phyloP scores from a whole-genome alignment of 2,888 invertebrate genomes.

The Stenodema calcarata region DNA sequence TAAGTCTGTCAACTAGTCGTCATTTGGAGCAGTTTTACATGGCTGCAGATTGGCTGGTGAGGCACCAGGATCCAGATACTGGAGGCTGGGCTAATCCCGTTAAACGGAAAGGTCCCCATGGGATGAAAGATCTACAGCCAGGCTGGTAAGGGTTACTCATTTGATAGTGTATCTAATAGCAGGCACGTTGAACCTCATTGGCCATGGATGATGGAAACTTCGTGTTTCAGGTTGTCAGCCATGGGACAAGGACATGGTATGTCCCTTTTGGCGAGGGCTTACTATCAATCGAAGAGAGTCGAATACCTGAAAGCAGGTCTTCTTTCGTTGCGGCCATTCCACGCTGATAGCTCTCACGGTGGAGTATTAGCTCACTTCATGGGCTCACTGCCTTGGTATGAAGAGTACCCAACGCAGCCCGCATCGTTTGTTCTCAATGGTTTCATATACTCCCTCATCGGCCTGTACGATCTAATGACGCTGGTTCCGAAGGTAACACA shows the following conservation, averaged over 20 bases:
- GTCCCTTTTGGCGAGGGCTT: conserved; percentile 91
- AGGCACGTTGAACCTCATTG: too few species aligned
- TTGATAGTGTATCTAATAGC: background rate
- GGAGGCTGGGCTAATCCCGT: conserved; percentile 97
- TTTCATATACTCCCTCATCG: conserved; percentile 93
- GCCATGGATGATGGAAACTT: background rate
- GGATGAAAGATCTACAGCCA: conserved; percentile 78
- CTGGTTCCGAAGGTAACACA: conserved; percentile 63
- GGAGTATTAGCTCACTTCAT: conserved; percentile 87
- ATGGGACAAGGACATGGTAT: conserved; percentile 99
- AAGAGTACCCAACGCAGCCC: conserved; percentile 97
- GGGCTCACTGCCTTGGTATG: conserved; percentile 74
- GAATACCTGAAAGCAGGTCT: conserved; percentile 82
- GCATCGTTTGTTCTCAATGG: conserved; percentile 96
- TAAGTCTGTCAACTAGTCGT: conserved; percentile 80
- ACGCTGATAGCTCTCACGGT: conserved; percentile 74
- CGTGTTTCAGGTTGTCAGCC: conserved; percentile 78
- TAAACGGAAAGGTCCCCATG: conserved; percentile 71
- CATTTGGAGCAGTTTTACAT: conserved; percentile 91
- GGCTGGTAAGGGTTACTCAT: conserved; percentile 71
- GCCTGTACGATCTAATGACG: conserved; percentile 89
- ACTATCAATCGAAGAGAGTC: conserved; percentile 79
- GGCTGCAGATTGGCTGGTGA: conserved; percentile 91
- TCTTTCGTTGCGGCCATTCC: conserved; percentile 80
- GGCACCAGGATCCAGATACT: conserved; percentile 78